phyloP scores from a whole-genome alignment of 2,797 vertebrate genomes.

The Rhincodon typus region DNA sequence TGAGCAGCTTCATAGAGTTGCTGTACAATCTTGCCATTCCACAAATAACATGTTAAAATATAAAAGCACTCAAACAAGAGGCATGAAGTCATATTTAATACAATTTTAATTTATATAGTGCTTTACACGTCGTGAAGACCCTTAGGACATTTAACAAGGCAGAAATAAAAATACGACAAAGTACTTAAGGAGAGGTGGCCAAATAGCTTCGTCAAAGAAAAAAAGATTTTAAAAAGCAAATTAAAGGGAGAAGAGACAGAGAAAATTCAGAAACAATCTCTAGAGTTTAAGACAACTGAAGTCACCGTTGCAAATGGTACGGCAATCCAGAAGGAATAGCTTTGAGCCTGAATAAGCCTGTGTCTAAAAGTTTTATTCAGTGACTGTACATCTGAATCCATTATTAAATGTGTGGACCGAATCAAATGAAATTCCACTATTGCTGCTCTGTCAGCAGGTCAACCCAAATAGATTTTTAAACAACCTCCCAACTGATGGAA shows the following conservation, averaged over 20 bases:
- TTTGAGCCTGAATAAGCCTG: background rate
- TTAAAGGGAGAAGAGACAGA: background rate
- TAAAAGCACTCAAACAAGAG: background rate
- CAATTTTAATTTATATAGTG: background rate
- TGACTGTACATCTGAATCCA: background rate
- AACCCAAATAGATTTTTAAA: background rate
- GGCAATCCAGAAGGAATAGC: background rate
- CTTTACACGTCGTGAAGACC: background rate
- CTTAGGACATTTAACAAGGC: background rate
- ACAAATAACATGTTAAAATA: background rate
- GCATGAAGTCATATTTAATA: background rate
- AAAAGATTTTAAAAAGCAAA: background rate
- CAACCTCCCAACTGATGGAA: background rate
- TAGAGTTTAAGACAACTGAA: background rate
- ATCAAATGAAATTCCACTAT: background rate
- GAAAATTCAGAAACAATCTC: background rate
- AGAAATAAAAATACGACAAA: background rate
- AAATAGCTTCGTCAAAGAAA: background rate
- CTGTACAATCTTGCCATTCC: background rate
- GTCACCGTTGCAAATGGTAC: background rate
- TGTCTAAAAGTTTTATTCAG: background rate
- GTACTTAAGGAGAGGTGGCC: background rate
- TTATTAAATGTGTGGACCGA: no score
- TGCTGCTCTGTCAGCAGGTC: background rate
- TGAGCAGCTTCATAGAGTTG: background rate